These are phyloP conservation scores for Petrophora chlorosata DNA, from an alignment of 2,888 invertebrate genomes.

Conservation along the genomic window DNA sequence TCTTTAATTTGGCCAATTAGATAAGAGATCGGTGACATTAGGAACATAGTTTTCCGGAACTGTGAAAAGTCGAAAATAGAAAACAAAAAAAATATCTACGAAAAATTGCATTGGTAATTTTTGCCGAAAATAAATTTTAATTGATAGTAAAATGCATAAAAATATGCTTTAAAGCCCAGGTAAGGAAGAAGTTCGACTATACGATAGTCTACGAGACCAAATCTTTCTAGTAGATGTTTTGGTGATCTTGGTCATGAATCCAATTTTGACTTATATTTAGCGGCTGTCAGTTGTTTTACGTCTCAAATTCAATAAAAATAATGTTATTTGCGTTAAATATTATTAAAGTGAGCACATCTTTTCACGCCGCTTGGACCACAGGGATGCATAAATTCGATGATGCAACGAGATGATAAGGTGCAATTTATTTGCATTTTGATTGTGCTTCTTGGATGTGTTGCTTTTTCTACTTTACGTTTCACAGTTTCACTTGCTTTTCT, in stretches of 20 bases:
- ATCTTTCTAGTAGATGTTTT: conserved; percentile 3
- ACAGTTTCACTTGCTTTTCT: conserved; percentile 18
- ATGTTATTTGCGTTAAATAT: conserved; percentile 11
- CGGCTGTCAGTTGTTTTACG: conserved; percentile 83
- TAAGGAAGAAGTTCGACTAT: conserved; percentile 43
- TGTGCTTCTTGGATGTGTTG: conserved; percentile 46
- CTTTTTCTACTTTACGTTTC: conserved; percentile 43
- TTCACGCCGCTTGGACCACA: conserved; percentile 69
- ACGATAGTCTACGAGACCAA: not conserved
- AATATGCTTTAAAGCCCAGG: conserved; percentile 65
- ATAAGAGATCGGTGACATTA: conserved; percentile 11
- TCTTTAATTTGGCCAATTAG: conserved; percentile 23
- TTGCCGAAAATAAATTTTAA: conserved; percentile 57
- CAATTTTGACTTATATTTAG: conserved; percentile 65
- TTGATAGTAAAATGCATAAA: conserved; percentile 50
- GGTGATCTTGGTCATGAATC: conserved; percentile 23
- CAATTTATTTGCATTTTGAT: conserved; percentile 48
- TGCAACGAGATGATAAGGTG: conserved; percentile 83
- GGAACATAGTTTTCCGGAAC: conserved; percentile 14
- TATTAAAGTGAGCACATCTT: conserved; percentile 42
- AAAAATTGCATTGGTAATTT: conserved; percentile 60
- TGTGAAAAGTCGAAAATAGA: conserved; percentile 51
- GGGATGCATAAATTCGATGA: conserved; percentile 74
- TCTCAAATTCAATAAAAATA: conserved; percentile 52
- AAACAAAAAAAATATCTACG: conserved; percentile 61